Evolutionary conservation across 2,113 vertebrate genomes (phyloP).

Genomic region (Toxostoma redivivum): DNA sequence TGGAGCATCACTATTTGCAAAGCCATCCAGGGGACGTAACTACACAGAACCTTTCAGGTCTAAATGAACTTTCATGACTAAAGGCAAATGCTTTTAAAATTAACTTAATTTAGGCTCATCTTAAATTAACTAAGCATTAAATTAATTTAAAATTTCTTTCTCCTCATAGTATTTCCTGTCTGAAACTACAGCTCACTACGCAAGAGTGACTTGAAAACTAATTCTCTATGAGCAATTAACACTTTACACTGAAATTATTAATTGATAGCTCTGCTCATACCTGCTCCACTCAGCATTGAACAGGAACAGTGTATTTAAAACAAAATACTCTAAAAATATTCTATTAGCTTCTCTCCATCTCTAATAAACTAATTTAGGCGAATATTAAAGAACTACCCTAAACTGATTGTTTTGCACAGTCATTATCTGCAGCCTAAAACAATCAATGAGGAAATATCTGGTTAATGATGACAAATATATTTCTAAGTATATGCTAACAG

Average conservation of each 20-base stretch:
- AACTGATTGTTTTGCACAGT: not conserved
- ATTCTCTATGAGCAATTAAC: not conserved
- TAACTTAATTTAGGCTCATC: not conserved
- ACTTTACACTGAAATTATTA: not conserved
- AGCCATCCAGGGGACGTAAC: not conserved
- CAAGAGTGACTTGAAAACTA: not conserved
- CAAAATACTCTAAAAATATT: not conserved
- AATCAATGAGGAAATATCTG: not conserved
- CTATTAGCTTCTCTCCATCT: not conserved
- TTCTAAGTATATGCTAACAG: not conserved
- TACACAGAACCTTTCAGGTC: not conserved
- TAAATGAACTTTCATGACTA: not conserved
- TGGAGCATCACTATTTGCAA: not conserved
- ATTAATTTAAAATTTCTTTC: not conserved
- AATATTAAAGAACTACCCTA: not conserved
- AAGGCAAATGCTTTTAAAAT: not conserved
- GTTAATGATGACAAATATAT: not conserved
- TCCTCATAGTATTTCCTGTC: not conserved
- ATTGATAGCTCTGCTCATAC: not conserved
- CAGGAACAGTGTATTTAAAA: not conserved
- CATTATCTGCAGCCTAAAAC: not conserved
- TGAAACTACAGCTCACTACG: not conserved
- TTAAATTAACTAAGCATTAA: not conserved
- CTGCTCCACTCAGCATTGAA: not conserved
- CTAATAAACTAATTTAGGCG: not conserved